Base-by-base conservation (phyloP, 2,888 invertebrate species). In the Bibio marci region DNA sequence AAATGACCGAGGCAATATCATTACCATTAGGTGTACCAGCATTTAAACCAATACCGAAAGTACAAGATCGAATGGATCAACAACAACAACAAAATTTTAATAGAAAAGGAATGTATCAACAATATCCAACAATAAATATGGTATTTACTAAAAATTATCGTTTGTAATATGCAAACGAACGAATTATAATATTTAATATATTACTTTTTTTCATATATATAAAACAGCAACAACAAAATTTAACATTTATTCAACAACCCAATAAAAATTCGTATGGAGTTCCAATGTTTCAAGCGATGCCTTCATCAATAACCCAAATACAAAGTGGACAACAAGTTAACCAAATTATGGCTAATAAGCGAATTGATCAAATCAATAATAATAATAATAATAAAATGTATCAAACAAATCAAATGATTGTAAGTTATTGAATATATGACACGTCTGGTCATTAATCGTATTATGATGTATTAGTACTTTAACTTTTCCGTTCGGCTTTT, bases 1-100 rank as follows among this genome's bases (percentile, higher is more conserved):
- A 41, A 2, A 58, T 62, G 59, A 58, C 70, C 12, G 61, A 70
- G 55, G 70, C 68, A 2, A 67, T 69, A 38, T 68, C 70, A 1
- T 55, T 69, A 48, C 65, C 67, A 3, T 61, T 71, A 59, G 71
- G 71, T 8, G 73, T 86, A 8, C 86, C 86, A 26, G 76, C 81
- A 0, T 86, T 86, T 59, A 79, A 71, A 52, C 85, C 85, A 0
- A 66, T 85, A 45, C 81, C 83, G 17, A 41, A 22, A 30, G 22
- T 41, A 42, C 31, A 41, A 25, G 12, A n/a, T 14, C 55, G 55
- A 10, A 51, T 55, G 43, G 47, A 56, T 14, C 50, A 59, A 32
- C 40, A 47, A 4, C 46, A 44, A 31, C 53, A 52, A 51, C 3
- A 25, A 48, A 1, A 40, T 35, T 22, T 43, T 15, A 44, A 41